phyloP scores from a whole-genome alignment of 2,888 invertebrate genomes.

The Bugulina stolonifera region DNA sequence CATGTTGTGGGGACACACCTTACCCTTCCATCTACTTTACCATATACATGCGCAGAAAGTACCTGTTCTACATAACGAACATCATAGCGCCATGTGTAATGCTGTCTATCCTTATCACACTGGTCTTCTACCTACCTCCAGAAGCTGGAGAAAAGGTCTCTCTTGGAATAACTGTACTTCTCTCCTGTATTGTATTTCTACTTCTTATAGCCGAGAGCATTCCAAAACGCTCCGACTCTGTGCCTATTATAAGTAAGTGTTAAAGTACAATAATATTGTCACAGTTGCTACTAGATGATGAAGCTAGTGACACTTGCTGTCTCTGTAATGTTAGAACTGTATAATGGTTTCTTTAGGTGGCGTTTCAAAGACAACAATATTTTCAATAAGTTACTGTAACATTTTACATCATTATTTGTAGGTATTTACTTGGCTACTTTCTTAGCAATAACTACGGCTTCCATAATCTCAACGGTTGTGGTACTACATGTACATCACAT shows the following conservation, averaged over 20 bases:
- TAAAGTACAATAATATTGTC: too few relatives aligned
- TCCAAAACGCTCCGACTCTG: slow-evolving; percentile 37
- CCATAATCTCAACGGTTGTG: slow-evolving; percentile 28
- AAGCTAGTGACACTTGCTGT: too few relatives aligned
- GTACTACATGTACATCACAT: slow-evolving; percentile 25
- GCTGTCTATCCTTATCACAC: slow-evolving; percentile 38
- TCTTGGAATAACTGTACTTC: slow-evolving; percentile 42
- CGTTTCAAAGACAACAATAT: too few relatives aligned
- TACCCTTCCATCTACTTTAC: slow-evolving; percentile 34
- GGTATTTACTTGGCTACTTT: slow-evolving; percentile 32
- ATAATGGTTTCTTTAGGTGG: too few relatives aligned
- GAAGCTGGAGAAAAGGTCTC: slow-evolving; percentile 42
- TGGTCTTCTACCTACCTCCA: slow-evolving; percentile 42
- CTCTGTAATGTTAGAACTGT: too few relatives aligned
- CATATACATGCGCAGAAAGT: slow-evolving; percentile 33
- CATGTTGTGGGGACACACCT: slow-evolving; percentile 33
- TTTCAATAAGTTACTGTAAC: neutral
- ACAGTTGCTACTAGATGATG: too few relatives aligned
- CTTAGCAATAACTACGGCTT: slow-evolving; percentile 31
- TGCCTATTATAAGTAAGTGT: slow-evolving; percentile 40
- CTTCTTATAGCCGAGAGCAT: slow-evolving; percentile 41
- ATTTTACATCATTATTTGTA: slow-evolving; percentile 25
- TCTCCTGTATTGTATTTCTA: slow-evolving; percentile 42
- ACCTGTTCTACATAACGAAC: slow-evolving; percentile 39
- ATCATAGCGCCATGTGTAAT: slow-evolving; percentile 40